phyloP scores from a whole-genome alignment of 2,113 vertebrate species.

The Narcine bancroftii region DNA sequence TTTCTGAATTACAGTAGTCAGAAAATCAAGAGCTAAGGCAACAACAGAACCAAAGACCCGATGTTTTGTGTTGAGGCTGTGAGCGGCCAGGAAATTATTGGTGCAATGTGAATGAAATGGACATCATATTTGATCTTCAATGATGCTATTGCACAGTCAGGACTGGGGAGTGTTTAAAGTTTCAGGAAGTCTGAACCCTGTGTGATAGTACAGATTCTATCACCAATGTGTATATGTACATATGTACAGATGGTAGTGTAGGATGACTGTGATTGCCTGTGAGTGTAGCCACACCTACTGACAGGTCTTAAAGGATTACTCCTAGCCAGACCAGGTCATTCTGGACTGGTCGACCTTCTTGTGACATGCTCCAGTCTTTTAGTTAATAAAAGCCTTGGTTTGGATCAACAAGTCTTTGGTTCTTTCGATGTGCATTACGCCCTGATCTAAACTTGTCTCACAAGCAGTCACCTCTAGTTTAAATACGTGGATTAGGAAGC shows the following conservation, averaged over 20 bases:
- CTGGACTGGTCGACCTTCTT: too few relatives aligned
- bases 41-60: neutral
- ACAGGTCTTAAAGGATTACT: too few relatives aligned
- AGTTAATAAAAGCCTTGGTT: too few relatives aligned
- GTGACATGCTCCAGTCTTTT: too few relatives aligned
- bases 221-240: too few relatives aligned
- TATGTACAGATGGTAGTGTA: too few relatives aligned
- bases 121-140: neutral
- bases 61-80: neutral
- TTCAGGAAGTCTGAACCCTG: neutral
- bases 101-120: neutral
- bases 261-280: too few relatives aligned
- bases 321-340: too few relatives aligned
- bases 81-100: neutral
- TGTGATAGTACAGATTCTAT: too few relatives aligned
- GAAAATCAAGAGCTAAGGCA: neutral
- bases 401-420: too few relatives aligned
- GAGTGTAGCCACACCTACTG: too few relatives aligned
- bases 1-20: neutral
- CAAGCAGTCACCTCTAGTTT: neutral
- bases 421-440: too few relatives aligned
- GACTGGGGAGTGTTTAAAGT: neutral
- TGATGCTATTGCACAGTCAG: neutral
- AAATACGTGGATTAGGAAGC: neutral
- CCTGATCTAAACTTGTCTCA: neutral